Conservation (phyloP, 2,888 invertebrate species). For the Temnothorax rugatulus region DNA sequence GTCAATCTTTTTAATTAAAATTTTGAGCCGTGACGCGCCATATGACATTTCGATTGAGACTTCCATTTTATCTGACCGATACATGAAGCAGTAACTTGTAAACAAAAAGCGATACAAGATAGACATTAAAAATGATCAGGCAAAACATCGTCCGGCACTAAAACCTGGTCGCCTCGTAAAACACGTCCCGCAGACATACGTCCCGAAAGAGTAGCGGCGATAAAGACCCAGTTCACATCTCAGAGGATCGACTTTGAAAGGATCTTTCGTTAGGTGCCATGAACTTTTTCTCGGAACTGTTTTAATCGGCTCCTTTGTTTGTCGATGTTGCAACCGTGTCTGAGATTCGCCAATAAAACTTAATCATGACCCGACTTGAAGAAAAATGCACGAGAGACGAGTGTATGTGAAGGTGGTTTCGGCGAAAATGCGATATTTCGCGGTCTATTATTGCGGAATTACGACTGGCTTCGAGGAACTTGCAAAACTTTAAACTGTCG, state of each 20-base stretch:
- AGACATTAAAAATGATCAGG: slow-evolving; percentile 63
- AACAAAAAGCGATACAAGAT: slow-evolving; percentile 53
- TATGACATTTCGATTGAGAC: slow-evolving; percentile 22
- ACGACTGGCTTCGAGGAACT: background rate
- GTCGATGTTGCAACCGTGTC: slow-evolving; percentile 34
- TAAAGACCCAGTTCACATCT: slow-evolving; percentile 62
- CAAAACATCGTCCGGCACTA: slow-evolving; percentile 68
- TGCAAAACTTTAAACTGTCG: background rate
- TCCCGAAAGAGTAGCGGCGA: slow-evolving; percentile 65
- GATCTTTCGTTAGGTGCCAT: slow-evolving; percentile 51
- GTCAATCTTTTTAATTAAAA: background rate
- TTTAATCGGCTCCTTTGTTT: slow-evolving; percentile 57
- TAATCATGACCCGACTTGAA: slow-evolving; percentile 23
- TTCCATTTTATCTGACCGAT: slow-evolving; percentile 5
- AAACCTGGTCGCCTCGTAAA: slow-evolving; percentile 72
- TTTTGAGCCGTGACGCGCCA: background rate
- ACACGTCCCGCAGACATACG: slow-evolving; percentile 65
- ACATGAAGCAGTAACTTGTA: slow-evolving; percentile 29
- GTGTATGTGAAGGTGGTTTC: background rate
- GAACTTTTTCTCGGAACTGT: slow-evolving; percentile 4
- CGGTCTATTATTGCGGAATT: background rate
- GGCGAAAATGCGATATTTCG: background rate
- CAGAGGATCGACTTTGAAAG: slow-evolving; percentile 53
- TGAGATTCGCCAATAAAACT: slow-evolving; percentile 16
- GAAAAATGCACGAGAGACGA: background rate